phyloP scores from a whole-genome alignment of 2,797 vertebrate genomes.

The Manis javanica region DNA sequence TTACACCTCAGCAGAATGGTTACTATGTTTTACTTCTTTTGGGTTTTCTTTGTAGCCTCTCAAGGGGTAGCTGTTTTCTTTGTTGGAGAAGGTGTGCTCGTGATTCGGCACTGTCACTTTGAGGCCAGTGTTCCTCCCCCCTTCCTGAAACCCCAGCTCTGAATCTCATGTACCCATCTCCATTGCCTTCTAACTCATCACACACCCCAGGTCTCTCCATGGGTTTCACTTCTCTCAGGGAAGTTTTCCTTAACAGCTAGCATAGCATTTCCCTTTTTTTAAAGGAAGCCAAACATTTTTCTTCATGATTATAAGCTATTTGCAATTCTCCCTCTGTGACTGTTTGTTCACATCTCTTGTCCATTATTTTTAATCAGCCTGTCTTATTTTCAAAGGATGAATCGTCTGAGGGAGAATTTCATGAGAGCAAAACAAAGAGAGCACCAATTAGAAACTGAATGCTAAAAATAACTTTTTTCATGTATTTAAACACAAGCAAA shows the following conservation, averaged over 20 bases:
- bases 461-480: conserved; percentile 40
- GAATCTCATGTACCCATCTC: background rate
- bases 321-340: background rate
- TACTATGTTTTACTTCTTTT: background rate
- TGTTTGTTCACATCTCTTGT: background rate
- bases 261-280: background rate
- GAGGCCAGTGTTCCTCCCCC: background rate
- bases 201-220: background rate
- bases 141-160: background rate
- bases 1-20: background rate
- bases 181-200: rapidly evolving
- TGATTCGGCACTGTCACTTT: rapidly evolving
- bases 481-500: conserved; percentile 51
- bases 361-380: background rate
- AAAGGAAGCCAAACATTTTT: background rate
- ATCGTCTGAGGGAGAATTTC: conserved; percentile 22
- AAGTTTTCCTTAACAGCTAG: background rate
- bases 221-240: background rate
- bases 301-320: background rate
- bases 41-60: background rate
- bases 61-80: background rate
- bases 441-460: background rate
- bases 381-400: conserved; percentile 54
- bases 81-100: background rate
- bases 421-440: conserved; percentile 19